These are phyloP conservation scores for Zeuzera pyrina DNA, from an alignment of 2,888 invertebrate genomes.

Conservation along the genomic window DNA sequence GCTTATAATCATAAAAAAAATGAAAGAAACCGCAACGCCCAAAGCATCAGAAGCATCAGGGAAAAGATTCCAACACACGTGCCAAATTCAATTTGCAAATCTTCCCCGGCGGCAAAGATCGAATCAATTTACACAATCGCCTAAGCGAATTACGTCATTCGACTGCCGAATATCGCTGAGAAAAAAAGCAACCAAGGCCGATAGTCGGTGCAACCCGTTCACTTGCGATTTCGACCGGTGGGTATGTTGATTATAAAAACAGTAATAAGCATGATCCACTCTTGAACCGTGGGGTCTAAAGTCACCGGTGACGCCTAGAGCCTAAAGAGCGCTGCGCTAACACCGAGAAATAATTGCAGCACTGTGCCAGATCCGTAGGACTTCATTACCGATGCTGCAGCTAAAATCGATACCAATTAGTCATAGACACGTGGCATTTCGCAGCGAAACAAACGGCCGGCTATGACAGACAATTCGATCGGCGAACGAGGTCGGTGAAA, in stretches of 20 bases:
- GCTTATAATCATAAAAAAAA: no score
- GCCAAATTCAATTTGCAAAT: slow-evolving; percentile 42
- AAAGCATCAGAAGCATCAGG: slow-evolving; percentile 4
- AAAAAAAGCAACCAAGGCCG: slow-evolving; percentile 54
- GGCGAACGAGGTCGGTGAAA: slow-evolving; percentile 36
- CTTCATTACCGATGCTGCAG: slow-evolving; percentile 12
- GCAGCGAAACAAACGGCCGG: slow-evolving; percentile 24
- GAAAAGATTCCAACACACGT: slow-evolving; percentile 17
- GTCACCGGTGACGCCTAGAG: slow-evolving; percentile 33
- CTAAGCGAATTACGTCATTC: slow-evolving; percentile 51
- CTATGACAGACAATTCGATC: slow-evolving; percentile 25
- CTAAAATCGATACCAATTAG: slow-evolving; percentile 33
- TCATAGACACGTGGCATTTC: slow-evolving; percentile 42
- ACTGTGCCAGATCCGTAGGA: slow-evolving; percentile 3
- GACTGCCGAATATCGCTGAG: slow-evolving; percentile 47
- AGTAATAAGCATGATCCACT: slow-evolving; percentile 13
- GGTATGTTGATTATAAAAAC: slow-evolving; percentile 33
- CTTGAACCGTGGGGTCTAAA: slow-evolving; percentile 28
- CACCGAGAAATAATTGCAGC: slow-evolving; percentile 4
- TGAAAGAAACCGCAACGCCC: no score
- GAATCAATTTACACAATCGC: slow-evolving; percentile 48
- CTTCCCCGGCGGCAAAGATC: slow-evolving; percentile 34
- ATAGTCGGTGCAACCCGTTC: slow-evolving; percentile 51
- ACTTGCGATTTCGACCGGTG: slow-evolving; percentile 57
- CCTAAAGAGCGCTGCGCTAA: slow-evolving; percentile 2